Conservation (phyloP, 2,113 vertebrate genomes). For the Calyptommatus sinebrachiatus region DNA sequence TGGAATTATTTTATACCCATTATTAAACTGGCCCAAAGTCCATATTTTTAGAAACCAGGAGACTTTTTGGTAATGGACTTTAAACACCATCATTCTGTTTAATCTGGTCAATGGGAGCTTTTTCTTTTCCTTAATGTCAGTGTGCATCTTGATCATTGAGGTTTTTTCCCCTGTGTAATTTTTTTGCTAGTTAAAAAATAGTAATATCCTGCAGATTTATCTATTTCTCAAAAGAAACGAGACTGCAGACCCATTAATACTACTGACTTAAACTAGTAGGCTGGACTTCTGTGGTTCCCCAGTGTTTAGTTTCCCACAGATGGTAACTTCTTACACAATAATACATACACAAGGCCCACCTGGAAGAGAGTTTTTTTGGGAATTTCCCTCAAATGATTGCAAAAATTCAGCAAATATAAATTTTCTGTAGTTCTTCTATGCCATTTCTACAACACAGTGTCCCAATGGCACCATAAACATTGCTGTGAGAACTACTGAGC, state of each 20-base stretch:
- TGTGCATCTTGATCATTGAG: conserved; percentile 35
- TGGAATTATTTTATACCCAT: conserved; percentile 45
- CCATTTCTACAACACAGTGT: too few relatives aligned
- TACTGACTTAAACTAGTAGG: too few relatives aligned
- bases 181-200: neutral
- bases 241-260: conserved; percentile 21
- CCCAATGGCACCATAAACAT: too few relatives aligned
- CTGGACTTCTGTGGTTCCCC: too few relatives aligned
- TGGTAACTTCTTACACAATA: too few relatives aligned
- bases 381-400: too few relatives aligned
- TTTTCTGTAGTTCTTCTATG: too few relatives aligned
- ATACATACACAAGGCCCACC: too few relatives aligned
- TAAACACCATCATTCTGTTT: conserved; percentile 43
- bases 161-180: conserved; percentile 2
- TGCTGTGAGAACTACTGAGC: too few relatives aligned
- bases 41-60: conserved; percentile 57
- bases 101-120: conserved; percentile 30
- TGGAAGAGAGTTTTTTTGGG: too few relatives aligned
- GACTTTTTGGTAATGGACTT: conserved; percentile 47
- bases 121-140: conserved; percentile 35
- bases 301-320: too few relatives aligned
- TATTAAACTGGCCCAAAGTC: conserved; percentile 48
- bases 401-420: too few relatives aligned
- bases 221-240: conserved; percentile 3
- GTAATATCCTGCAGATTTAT: neutral